Base-by-base conservation (phyloP, 2,797 vertebrate species). In the Typhlichthys subterraneus region DNA sequence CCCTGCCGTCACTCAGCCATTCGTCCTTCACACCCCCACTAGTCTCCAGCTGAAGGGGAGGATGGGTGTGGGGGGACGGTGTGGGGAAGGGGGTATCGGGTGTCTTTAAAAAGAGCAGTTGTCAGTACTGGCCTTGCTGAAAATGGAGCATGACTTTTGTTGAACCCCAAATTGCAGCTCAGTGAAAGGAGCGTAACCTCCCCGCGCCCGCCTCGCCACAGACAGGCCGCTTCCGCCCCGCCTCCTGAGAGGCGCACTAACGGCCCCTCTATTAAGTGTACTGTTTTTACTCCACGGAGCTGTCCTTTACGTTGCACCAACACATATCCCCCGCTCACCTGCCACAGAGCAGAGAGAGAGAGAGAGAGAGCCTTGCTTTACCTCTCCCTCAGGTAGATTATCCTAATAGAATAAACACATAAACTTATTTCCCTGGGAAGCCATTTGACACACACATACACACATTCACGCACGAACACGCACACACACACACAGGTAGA, bases 41-140 rank as follows among this genome's bases (percentile, higher is more conserved):
- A 77, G 63, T 80, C 73, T 84, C 73, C 72, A 59, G 68, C 73
- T 76, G 72, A 79, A 65, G 56, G 67, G 74, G 55, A 65, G 67
- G 14, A 10, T 23, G 11, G 50, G 2, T 8, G 29, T 46, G 53
- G 65, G 31, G 51, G 59, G 49, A 53, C 11, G 8, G 9, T 10
- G 67, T 51, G 65, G 53, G 73, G 1, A 46, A 33, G 23, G 69
- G 72, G 67, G 72, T 86, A 84, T 91, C 85, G 76, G 79, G 79
- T 91, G 82, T 87, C 87, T 88, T 80, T 85, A 73, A 89, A 90
- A 85, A 88, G 87, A 77, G 61, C 86, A 86, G 83, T 85, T 84
- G 86, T 89, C 82, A 76, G 83, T 79, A 69, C 74, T 63, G 59
- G 75, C 87, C 57, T 17, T 1, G 33, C 33, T 87, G 83, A 87